phyloP scores from a whole-genome alignment of 1,140 invertebrate genomes.

The Leptinotarsa defecta region DNA sequence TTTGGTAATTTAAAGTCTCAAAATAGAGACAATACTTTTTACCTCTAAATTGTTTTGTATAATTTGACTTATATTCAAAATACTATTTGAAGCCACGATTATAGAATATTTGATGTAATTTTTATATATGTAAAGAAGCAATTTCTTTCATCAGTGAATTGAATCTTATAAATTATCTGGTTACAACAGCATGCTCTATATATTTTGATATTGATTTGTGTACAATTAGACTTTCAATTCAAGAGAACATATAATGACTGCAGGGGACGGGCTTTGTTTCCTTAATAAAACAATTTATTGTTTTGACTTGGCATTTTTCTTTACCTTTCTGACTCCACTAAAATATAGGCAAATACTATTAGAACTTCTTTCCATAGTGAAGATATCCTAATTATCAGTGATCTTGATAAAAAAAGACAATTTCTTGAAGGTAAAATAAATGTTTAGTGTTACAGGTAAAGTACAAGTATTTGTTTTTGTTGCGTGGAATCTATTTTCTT shows the following conservation, averaged over 20 bases:
- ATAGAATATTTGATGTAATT: conserved; percentile 9
- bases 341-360: no score
- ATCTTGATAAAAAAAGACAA: no score
- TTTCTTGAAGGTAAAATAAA: no score
- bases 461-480: no score
- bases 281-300: background rate
- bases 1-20: no score
- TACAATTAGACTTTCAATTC: conserved; percentile 6
- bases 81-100: background rate
- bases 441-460: no score
- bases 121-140: background rate
- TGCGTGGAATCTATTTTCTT: no score
- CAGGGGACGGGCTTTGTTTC: conserved; percentile 20
- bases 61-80: background rate
- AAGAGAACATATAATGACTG: background rate
- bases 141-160: background rate
- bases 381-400: no score
- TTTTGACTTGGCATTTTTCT: background rate
- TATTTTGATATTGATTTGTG: conserved; percentile 18
- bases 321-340: no score
- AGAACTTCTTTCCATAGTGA: no score
- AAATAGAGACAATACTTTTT: background rate
- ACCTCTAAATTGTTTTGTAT: background rate
- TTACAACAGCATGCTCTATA: background rate
- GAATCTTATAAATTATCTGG: background rate